phyloP scores from a whole-genome alignment of 2,888 invertebrate genomes.

The Zygaena filipendulae region DNA sequence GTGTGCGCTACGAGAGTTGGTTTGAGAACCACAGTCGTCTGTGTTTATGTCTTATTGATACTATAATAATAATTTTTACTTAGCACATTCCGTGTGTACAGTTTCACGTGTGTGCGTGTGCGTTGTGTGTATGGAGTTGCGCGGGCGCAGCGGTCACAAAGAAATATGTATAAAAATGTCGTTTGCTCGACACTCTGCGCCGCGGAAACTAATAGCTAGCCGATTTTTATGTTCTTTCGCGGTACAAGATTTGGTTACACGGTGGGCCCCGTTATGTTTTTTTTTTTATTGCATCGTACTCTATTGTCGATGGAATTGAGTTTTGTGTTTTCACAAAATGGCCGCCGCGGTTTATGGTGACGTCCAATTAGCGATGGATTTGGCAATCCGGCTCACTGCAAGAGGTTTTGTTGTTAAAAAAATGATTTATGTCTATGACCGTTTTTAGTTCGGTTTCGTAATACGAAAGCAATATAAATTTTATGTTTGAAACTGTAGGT shows the following conservation, averaged over 20 bases:
- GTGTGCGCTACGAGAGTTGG: slow-evolving; percentile 41
- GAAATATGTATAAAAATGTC: slow-evolving; percentile 40
- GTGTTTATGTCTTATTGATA: slow-evolving; percentile 64
- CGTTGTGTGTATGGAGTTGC: slow-evolving; percentile 23
- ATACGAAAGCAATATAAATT: slow-evolving; percentile 20
- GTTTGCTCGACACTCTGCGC: slow-evolving; percentile 32
- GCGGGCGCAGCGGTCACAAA: slow-evolving; percentile 29
- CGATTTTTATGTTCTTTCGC: slow-evolving; percentile 55
- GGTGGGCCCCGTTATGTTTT: slow-evolving; percentile 29
- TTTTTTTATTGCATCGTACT: too few species aligned
- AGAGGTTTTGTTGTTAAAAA: slow-evolving; percentile 51
- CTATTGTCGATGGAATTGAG: slow-evolving; percentile 29
- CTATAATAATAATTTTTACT: slow-evolving; percentile 67
- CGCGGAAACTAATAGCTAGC: slow-evolving; percentile 45
- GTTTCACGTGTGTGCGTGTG: slow-evolving; percentile 18
- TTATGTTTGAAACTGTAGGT: too few species aligned
- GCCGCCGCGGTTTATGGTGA: slow-evolving; percentile 31
- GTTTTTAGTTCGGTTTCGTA: slow-evolving; percentile 19
- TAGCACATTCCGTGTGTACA: slow-evolving; percentile 46
- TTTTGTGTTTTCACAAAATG: slow-evolving; percentile 29
- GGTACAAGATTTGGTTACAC: slow-evolving; percentile 50
- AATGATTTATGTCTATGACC: slow-evolving; percentile 47
- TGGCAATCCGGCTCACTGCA: slow-evolving; percentile 27
- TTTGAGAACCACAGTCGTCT: slow-evolving; percentile 37
- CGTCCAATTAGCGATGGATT: slow-evolving; percentile 39